Conservation (phyloP, 2,797 vertebrate species). For the Setipinna tenuifilis region DNA sequence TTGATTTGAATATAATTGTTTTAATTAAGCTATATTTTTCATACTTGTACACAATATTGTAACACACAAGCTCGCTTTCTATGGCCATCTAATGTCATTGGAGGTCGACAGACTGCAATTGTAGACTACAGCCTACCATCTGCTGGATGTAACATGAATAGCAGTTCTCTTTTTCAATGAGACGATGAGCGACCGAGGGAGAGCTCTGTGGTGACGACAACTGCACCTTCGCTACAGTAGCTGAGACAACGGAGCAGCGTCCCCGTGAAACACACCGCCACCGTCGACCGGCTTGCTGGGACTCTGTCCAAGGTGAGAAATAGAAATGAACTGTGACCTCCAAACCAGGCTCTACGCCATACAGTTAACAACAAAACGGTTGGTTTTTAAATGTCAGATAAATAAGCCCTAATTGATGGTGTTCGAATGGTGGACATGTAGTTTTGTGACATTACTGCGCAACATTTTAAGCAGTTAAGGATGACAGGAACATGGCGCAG, state of each 20-base stretch:
- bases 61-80: not conserved
- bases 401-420: not conserved
- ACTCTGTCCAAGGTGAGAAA: slow-evolving; percentile 42
- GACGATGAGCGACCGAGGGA: slow-evolving; percentile 34
- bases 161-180: slow-evolving; percentile 22
- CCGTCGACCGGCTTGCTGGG: slow-evolving; percentile 27
- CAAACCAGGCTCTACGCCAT: not conserved
- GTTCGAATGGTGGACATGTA: not conserved
- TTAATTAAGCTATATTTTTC: too few species aligned
- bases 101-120: not conserved
- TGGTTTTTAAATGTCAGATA: not conserved
- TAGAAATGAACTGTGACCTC: not conserved
- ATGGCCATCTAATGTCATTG: not conserved
- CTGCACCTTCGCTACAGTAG: slow-evolving; percentile 23
- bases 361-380: not conserved
- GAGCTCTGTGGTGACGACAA: not conserved
- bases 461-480: slow-evolving; percentile 2
- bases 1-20: too few species aligned
- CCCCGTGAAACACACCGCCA: slow-evolving; percentile 3
- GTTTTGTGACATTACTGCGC: slow-evolving; percentile 16
- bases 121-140: not conserved
- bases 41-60: too few species aligned
- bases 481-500: slow-evolving; percentile 38
- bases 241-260: slow-evolving; percentile 30
- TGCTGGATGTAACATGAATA: slow-evolving; percentile 1